These are phyloP conservation scores for Heliocidaris tuberculata DNA, from an alignment of 35 echinoderm and acorn worm species.

Conservation along the genomic window DNA sequence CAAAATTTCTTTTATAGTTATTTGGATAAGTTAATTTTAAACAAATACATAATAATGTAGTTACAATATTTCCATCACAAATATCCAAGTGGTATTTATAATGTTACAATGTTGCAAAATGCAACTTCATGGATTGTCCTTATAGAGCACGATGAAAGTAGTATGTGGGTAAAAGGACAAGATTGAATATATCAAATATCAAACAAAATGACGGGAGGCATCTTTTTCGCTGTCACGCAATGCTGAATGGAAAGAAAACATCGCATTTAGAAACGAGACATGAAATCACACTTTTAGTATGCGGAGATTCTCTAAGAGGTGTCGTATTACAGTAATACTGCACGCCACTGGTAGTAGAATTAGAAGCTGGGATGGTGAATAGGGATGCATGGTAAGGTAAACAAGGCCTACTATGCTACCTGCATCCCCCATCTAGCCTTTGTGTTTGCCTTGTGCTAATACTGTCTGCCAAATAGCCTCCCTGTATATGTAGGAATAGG, in stretches of 20 bases:
- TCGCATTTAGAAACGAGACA: not conserved
- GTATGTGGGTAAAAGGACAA: too few species aligned
- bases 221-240: not conserved
- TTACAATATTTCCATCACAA: not conserved
- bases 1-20: not conserved
- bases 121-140: not conserved
- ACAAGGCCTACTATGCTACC: not conserved
- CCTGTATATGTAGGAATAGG: not conserved
- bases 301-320: not conserved
- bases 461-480: not conserved
- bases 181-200: not conserved
- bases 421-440: not conserved
- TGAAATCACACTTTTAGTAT: not conserved
- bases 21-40: not conserved
- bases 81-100: not conserved
- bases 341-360: not conserved
- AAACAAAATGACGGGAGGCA: not conserved
- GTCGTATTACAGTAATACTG: not conserved
- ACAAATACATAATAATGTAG: not conserved
- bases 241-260: slow-evolving; percentile 1
- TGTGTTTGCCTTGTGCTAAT: not conserved
- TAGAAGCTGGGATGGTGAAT: not conserved
- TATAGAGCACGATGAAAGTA: too few species aligned
- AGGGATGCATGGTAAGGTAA: not conserved
- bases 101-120: not conserved